A percentile compares a stretch with the other conserved stretches of the same genome.
Evolutionary conservation across 1,140 invertebrate genomes (phyloP).

Genomic region (Dysdera silvatica): DNA sequence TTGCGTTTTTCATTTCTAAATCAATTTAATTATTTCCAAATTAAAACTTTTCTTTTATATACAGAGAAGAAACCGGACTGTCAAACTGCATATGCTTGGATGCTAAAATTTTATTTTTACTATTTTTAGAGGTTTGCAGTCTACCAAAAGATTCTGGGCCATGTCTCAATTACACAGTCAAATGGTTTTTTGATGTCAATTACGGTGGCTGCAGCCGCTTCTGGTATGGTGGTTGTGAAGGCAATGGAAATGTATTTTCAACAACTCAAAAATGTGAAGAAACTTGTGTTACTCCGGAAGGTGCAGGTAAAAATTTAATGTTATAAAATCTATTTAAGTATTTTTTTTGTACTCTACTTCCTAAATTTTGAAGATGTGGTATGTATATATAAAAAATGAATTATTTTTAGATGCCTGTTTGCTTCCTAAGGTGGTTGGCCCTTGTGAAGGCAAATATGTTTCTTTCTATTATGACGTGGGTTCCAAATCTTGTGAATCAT

Average conservation of each 20-base stretch:
- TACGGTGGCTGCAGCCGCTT: conserved; percentile 85
- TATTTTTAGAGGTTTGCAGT: conserved; percentile 55
- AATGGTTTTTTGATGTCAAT: conserved; percentile 68
- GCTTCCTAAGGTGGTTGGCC: conserved; percentile 72
- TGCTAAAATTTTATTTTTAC: no score
- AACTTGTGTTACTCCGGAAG: conserved; percentile 74
- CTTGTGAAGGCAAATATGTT: conserved; percentile 68
- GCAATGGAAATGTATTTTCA: conserved; percentile 80
- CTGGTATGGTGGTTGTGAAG: conserved; percentile 91
- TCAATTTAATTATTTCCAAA: no score
- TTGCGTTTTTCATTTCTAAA: not conserved
- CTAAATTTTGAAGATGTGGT: not conserved
- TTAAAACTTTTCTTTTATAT: no score
- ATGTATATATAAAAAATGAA: not conserved
- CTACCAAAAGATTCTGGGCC: conserved; percentile 65
- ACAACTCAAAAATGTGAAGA: conserved; percentile 76
- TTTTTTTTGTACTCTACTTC: not conserved
- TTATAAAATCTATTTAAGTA: not conserved
- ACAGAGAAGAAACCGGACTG: no score
- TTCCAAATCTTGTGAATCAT: conserved; percentile 58
- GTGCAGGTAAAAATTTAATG: conserved; percentile 56
- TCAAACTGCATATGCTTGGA: no score
- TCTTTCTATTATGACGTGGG: conserved; percentile 75
- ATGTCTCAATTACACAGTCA: conserved; percentile 73
- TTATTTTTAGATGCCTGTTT: conserved; percentile 61